phyloP scores from a whole-genome alignment of 2,888 invertebrate species.

The Nowickia ferox region DNA sequence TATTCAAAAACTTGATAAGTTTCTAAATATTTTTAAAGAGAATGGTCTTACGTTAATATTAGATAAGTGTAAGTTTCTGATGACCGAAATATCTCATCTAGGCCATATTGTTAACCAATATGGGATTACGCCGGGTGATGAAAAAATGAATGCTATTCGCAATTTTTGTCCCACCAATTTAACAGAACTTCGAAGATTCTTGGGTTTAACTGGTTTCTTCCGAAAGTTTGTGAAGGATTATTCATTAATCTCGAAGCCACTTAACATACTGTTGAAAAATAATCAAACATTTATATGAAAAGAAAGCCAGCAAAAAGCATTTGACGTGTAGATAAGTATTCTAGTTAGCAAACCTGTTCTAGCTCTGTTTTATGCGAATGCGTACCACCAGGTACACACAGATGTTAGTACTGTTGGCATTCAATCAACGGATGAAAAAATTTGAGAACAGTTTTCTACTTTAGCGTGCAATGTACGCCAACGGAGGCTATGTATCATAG shows the following conservation, averaged over 20 bases:
- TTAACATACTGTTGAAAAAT: conserved; percentile 63
- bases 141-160: conserved; percentile 16
- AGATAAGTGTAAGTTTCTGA: neutral
- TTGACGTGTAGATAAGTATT: neutral
- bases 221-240: conserved; percentile 60
- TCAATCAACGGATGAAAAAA: neutral
- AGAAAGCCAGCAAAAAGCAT: neutral
- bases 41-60: neutral
- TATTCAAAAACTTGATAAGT: neutral
- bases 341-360: neutral
- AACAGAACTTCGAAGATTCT: conserved; percentile 25
- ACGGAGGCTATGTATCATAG: conserved; percentile 58
- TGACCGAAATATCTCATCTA: neutral
- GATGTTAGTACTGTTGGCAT: conserved; percentile 50
- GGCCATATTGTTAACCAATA: neutral
- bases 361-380: neutral
- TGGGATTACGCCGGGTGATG: conserved; percentile 26
- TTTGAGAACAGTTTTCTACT: conserved; percentile 24
- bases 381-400: conserved; percentile 38
- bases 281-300: neutral
- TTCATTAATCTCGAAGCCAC: conserved; percentile 58
- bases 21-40: neutral
- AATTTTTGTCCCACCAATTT: neutral
- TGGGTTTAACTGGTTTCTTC: conserved; percentile 53
- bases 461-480: conserved; percentile 54